These are phyloP conservation scores for Megalops cyprinoides DNA, from an alignment of 2,797 vertebrate genomes.

Conservation along the genomic window DNA sequence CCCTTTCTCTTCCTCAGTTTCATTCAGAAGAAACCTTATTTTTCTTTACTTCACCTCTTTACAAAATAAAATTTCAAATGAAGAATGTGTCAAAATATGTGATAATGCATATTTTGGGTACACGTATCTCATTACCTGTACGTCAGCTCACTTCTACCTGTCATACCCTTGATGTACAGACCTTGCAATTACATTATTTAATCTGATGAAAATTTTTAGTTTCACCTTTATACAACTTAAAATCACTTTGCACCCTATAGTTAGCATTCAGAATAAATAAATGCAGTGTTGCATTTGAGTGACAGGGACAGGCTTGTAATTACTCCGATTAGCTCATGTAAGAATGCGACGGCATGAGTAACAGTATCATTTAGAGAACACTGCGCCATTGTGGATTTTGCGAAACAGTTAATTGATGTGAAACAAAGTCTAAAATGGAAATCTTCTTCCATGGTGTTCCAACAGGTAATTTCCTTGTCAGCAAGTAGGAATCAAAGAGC, in stretches of 20 bases:
- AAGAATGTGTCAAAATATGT: not conserved
- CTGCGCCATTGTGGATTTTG: not conserved
- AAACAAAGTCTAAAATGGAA: not conserved
- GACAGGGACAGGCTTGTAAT: not conserved
- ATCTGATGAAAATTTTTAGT: not conserved
- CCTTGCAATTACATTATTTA: not conserved
- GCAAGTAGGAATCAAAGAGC: not conserved
- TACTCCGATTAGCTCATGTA: not conserved
- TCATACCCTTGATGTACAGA: not conserved
- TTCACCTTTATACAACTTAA: not conserved
- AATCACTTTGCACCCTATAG: not conserved
- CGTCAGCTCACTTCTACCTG: not conserved
- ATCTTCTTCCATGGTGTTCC: not conserved
- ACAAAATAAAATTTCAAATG: not conserved
- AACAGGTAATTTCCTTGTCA: not conserved
- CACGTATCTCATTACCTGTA: not conserved
- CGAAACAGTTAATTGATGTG: not conserved
- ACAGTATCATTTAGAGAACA: not conserved
- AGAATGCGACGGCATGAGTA: not conserved
- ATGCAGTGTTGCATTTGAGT: not conserved
- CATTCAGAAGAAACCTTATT: not conserved
- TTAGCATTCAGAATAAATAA: not conserved
- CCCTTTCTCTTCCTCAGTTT: not conserved
- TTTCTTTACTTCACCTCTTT: no score
- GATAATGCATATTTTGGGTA: no score